Conservation (phyloP, 2,797 vertebrate species). For the Danio aesculapii region DNA sequence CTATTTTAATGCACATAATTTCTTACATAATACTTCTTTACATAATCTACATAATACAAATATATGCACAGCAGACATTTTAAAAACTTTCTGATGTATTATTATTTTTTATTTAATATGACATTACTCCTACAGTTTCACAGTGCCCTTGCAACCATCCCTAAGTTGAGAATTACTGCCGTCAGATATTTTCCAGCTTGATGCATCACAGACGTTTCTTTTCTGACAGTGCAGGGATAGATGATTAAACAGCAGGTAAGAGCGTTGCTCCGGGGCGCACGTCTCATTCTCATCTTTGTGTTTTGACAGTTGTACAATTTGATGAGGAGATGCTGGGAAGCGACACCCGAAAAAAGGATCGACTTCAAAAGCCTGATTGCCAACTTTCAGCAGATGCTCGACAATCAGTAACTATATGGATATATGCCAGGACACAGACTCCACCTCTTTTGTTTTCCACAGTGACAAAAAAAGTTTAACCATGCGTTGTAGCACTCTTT, state of each 20-base stretch:
- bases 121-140: background rate
- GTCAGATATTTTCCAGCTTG: background rate
- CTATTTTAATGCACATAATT: background rate
- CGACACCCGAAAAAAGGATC: conserved; percentile 83
- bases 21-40: background rate
- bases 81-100: no score
- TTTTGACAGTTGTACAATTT: conserved; percentile 87
- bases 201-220: background rate
- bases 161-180: background rate
- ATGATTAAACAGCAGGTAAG: background rate
- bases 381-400: conserved; percentile 82
- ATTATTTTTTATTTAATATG: background rate
- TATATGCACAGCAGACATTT: background rate
- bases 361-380: conserved; percentile 88
- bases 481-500: conserved; percentile 32
- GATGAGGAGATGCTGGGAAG: conserved; percentile 94
- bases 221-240: background rate
- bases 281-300: conserved; percentile 29
- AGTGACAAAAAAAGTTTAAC: background rate
- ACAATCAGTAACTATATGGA: conserved; percentile 46
- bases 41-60: background rate
- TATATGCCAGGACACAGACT: conserved; percentile 21
- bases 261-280: background rate
- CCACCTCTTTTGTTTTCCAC: conserved; percentile 21
- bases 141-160: background rate